Evolutionary conservation across 1,140 invertebrate genomes (phyloP).

Genomic region (Drosophila tropicalis): DNA sequence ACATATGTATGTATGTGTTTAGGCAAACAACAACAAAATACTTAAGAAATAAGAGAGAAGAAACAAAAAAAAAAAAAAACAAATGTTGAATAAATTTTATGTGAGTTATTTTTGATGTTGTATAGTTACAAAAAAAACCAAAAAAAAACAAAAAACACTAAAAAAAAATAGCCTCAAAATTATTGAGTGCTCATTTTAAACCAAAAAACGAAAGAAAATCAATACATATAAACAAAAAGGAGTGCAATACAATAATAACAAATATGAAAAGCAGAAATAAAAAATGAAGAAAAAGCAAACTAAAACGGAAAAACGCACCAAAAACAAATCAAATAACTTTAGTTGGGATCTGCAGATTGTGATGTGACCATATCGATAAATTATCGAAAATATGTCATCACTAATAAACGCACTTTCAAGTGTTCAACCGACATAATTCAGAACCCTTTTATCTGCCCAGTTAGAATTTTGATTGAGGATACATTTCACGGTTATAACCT

Average conservation of each 20-base stretch:
- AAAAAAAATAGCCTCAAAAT: too few species aligned
- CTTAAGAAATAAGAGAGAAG: slow-evolving; percentile 59
- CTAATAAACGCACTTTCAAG: slow-evolving; percentile 16
- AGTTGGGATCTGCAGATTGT: slow-evolving; percentile 26
- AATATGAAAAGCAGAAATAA: slow-evolving; percentile 22
- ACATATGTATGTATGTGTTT: slow-evolving; percentile 47
- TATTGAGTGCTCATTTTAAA: slow-evolving; percentile 60
- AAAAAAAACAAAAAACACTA: too few species aligned
- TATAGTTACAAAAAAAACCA: slow-evolving; percentile 70
- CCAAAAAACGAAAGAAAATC: neutral
- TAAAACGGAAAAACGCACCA: slow-evolving; percentile 24
- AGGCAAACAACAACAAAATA: slow-evolving; percentile 26
- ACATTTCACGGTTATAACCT: too few species aligned
- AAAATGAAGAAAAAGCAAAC: slow-evolving; percentile 20
- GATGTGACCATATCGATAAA: slow-evolving; percentile 1
- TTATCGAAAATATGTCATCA: neutral
- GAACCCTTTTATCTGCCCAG: too few species aligned
- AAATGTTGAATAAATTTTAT: slow-evolving; percentile 74
- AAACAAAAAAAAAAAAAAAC: too few species aligned
- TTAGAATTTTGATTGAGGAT: too few species aligned
- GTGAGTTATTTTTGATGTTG: slow-evolving; percentile 77
- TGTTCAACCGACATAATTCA: neutral
- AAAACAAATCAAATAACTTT: slow-evolving; percentile 41
- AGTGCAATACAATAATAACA: slow-evolving; percentile 70
- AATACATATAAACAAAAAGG: slow-evolving; percentile 28